phyloP scores from a whole-genome alignment of 2,113 vertebrate genomes.

The Vulpes ferrilata region DNA sequence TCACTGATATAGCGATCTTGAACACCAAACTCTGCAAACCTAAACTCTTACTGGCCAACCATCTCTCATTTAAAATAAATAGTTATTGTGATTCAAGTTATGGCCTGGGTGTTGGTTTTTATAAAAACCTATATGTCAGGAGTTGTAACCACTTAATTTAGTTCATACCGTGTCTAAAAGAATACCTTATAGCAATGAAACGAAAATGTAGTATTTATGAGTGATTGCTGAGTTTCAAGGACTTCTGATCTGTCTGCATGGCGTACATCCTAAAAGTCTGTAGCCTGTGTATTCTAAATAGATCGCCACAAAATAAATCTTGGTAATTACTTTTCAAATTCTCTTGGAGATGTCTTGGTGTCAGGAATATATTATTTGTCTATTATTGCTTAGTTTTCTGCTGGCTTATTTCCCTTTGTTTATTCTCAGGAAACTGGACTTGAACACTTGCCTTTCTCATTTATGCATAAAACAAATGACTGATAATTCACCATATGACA shows the following conservation, averaged over 20 bases:
- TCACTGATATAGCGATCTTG: conserved; percentile 24
- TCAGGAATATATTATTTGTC: background rate
- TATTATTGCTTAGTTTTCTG: background rate
- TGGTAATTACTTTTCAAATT: background rate
- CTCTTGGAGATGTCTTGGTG: background rate
- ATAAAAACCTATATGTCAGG: background rate
- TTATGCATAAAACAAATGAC: background rate
- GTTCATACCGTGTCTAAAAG: background rate
- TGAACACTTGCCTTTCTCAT: background rate
- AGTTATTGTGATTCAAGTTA: background rate
- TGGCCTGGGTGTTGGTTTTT: background rate
- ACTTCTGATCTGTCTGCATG: background rate
- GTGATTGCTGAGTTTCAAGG: background rate
- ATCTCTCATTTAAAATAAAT: background rate
- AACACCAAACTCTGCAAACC: background rate
- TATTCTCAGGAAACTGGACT: background rate
- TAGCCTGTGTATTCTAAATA: background rate
- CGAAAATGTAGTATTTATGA: background rate
- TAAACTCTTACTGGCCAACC: background rate
- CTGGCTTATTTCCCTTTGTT: background rate
- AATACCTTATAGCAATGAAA: background rate
- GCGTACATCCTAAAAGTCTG: background rate
- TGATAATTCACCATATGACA: background rate
- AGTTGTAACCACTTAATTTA: background rate
- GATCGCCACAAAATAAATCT: background rate